phyloP scores from a whole-genome alignment of 2,888 invertebrate species.

The Copidosoma aretas region DNA sequence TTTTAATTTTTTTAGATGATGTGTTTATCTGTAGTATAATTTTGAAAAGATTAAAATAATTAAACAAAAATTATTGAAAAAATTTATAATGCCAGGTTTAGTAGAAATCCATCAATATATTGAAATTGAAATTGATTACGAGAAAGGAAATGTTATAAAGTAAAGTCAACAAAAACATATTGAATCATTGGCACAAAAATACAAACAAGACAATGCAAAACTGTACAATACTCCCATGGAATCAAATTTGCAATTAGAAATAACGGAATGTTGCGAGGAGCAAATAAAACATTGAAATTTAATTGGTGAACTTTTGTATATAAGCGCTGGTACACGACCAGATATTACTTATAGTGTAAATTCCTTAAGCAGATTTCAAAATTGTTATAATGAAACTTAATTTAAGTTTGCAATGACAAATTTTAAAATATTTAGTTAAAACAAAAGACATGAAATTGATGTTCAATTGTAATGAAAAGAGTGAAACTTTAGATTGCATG shows the following conservation, averaged over 20 bases:
- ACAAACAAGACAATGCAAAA: too few relatives aligned
- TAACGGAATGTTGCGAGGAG: too few relatives aligned
- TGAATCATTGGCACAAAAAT: background rate
- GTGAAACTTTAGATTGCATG: background rate
- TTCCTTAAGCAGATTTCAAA: background rate
- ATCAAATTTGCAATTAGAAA: too few relatives aligned
- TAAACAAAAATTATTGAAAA: too few relatives aligned
- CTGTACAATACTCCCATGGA: too few relatives aligned
- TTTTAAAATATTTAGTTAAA: background rate
- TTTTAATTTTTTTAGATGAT: too few relatives aligned
- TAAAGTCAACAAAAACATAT: background rate
- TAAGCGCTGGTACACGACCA: background rate
- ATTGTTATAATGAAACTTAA: background rate
- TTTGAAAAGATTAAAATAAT: too few relatives aligned
- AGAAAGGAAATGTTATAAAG: background rate
- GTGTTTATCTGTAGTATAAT: too few relatives aligned
- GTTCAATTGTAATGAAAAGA: background rate
- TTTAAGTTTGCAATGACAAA: background rate
- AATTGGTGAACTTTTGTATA: background rate
- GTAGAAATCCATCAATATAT: background rate
- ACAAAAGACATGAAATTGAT: background rate
- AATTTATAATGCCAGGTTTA: background rate
- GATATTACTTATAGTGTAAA: background rate
- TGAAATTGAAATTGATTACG: background rate
- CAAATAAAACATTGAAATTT: too few relatives aligned